phyloP scores from a whole-genome alignment of 2,888 invertebrate species.

The Machimus atricapillus region DNA sequence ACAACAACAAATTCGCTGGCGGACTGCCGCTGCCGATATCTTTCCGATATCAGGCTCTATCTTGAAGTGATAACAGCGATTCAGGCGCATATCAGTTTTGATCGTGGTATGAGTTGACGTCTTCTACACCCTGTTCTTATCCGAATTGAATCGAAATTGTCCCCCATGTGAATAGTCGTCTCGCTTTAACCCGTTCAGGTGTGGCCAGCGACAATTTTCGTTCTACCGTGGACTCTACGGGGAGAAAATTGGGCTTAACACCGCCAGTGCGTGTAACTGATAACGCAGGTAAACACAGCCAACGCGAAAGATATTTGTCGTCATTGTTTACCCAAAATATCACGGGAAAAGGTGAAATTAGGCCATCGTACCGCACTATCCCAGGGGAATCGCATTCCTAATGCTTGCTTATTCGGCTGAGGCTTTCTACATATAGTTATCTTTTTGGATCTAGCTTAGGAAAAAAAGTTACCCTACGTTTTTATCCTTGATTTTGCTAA shows the following conservation, averaged over 20 bases:
- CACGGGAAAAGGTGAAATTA: not conserved
- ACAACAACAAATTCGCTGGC: slow-evolving; percentile 34
- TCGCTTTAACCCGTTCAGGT: slow-evolving; percentile 12
- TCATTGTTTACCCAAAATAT: slow-evolving; percentile 13
- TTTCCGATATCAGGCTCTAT: slow-evolving; percentile 51
- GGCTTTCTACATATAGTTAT: not conserved
- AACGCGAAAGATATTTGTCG: not conserved
- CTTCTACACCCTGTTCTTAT: slow-evolving; percentile 5
- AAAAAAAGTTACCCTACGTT: not conserved
- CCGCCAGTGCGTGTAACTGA: not conserved
- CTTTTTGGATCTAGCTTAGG: not conserved
- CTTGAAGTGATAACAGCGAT: slow-evolving; percentile 50
- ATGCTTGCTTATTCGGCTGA: not conserved
- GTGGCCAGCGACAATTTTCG: not conserved
- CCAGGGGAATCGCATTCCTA: not conserved
- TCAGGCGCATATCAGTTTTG: slow-evolving; percentile 36
- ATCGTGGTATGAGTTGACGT: not conserved
- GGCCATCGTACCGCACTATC: not conserved
- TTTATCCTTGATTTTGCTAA: no score
- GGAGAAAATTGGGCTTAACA: not conserved
- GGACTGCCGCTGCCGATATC: slow-evolving; percentile 47
- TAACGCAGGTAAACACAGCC: slow-evolving; percentile 1
- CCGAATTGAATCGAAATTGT: not conserved
- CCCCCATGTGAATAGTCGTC: not conserved
- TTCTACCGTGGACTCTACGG: not conserved